Conservation (phyloP, 1,140 invertebrate genomes). For the Chironomus striatipennis region DNA sequence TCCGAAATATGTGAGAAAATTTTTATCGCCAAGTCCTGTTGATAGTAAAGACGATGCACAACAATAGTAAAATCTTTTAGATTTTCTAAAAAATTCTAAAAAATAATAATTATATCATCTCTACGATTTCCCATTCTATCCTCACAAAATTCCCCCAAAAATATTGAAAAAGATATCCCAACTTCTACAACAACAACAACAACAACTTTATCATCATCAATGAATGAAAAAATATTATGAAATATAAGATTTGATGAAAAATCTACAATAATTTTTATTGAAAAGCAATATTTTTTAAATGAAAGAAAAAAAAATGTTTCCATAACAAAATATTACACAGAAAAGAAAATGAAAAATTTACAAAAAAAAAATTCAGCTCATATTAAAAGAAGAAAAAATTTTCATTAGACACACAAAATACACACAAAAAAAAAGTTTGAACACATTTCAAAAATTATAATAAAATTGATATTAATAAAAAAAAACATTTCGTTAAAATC, state of each 20-base stretch:
- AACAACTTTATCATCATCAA: constrained; percentile 30
- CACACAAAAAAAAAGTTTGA: neutral
- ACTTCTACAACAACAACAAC: constrained; percentile 37
- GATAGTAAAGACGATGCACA: constrained; percentile 71
- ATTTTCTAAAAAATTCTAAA: constrained; percentile 37
- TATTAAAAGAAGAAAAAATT: neutral
- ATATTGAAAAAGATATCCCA: too few species aligned
- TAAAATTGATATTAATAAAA: neutral
- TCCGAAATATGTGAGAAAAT: constrained; percentile 79
- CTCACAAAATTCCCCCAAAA: too few species aligned
- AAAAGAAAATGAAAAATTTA: neutral
- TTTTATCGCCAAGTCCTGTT: constrained; percentile 72
- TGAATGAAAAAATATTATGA: neutral
- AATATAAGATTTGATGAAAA: constrained; percentile 26
- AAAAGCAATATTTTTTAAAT: constrained; percentile 22
- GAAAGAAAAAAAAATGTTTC: neutral
- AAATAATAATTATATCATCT: constrained; percentile 41
- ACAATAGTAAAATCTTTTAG: constrained; percentile 43
- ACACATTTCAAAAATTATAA: neutral
- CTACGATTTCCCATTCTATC: constrained; percentile 33
- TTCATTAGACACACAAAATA: neutral
- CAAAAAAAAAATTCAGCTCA: neutral
- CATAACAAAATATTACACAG: neutral
- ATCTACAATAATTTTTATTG: constrained; percentile 24
- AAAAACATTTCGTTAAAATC: too few species aligned